Base-by-base conservation (phyloP, 2,888 invertebrate species). In the Lapara coniferarum region DNA sequence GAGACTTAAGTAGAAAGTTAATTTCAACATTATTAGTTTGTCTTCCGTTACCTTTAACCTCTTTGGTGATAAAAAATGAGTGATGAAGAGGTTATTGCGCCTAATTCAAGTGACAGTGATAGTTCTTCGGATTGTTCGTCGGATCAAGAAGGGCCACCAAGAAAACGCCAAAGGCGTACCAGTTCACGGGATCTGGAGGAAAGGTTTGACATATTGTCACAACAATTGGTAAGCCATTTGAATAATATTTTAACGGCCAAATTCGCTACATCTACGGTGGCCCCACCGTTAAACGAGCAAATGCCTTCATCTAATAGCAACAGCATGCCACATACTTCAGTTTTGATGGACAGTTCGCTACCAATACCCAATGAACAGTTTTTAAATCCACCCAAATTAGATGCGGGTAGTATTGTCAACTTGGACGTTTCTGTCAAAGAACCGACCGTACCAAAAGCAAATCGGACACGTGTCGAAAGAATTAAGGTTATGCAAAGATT, bases 151-250 rank as follows among this genome's bases (percentile, higher is more conserved):
- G 16, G 16, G 53, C 53, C 53, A 16, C 53, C 16, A 52, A 52
- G 52, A 2, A 52, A n/a, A 14, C 52, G 52, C 14, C 52, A n/a
- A n/a, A 53, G 53, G 8, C 16, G n/a, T 53, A n/a, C n/a, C 53
- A 53, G 53, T 16, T 53, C 53, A 16, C 53, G 53, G 53, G 53
- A 53, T 53, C n/a, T 19, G 14, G 52, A 14, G 14, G n/a, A 37
- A 59, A 53, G 12, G 19, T 59, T 66, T 51, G 14, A 53, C 53
- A 16, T 53, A 53, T 16, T 53, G n/a, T n/a, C 53, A n/a, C 53
- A 53, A 53, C 53, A 53, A 53, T 16, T 53, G 53, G 53, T 53
- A 8, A 53, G 53, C n/a, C 53, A 53, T 52, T 13, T 52, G 14
- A 52, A 52, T 52, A 12, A 52, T 52, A 52, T 52, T 52, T 14